phyloP scores from a whole-genome alignment of 1,140 invertebrate species.

The Idris sp. region DNA sequence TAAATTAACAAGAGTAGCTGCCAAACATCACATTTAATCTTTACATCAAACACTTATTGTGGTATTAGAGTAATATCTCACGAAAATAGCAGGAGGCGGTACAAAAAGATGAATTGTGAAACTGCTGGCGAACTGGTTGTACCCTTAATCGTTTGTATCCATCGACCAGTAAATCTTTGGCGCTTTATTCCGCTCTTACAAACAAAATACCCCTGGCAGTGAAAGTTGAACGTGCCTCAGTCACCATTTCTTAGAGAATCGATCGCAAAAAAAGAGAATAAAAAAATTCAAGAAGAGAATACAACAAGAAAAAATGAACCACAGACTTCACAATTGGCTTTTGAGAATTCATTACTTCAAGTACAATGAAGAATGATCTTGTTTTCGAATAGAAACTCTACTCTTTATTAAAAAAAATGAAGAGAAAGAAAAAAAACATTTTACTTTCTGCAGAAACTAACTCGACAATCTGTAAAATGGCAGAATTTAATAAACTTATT shows the following conservation, averaged over 20 bases:
- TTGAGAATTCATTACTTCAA: slow-evolving; percentile 18
- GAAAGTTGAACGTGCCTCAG: slow-evolving; percentile 32
- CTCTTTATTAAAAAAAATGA: no score
- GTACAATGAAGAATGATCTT: no score
- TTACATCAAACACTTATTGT: slow-evolving; percentile 25
- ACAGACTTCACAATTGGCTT: slow-evolving; percentile 16
- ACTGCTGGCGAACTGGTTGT: slow-evolving; percentile 39
- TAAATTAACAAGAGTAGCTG: slow-evolving; percentile 6
- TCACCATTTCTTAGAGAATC: slow-evolving; percentile 29
- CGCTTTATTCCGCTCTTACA: slow-evolving; percentile 36
- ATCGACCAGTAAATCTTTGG: slow-evolving; percentile 55
- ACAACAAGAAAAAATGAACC: slow-evolving; percentile 14
- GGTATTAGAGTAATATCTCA: slow-evolving; percentile 23
- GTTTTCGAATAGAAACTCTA: no score
- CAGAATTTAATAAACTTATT: no score
- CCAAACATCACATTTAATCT: slow-evolving; percentile 20
- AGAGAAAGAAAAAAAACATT: no score
- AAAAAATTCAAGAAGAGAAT: neutral
- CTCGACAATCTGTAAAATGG: no score
- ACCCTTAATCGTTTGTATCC: slow-evolving; percentile 60
- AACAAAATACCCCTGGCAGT: slow-evolving; percentile 51
- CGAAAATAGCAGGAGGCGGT: slow-evolving; percentile 4
- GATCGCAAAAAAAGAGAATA: slow-evolving; percentile 4
- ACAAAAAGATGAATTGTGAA: slow-evolving; percentile 39
- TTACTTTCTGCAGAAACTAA: no score